Evolutionary conservation across 2,888 invertebrate species (phyloP).

Genomic region (Tenthredo amoena): DNA sequence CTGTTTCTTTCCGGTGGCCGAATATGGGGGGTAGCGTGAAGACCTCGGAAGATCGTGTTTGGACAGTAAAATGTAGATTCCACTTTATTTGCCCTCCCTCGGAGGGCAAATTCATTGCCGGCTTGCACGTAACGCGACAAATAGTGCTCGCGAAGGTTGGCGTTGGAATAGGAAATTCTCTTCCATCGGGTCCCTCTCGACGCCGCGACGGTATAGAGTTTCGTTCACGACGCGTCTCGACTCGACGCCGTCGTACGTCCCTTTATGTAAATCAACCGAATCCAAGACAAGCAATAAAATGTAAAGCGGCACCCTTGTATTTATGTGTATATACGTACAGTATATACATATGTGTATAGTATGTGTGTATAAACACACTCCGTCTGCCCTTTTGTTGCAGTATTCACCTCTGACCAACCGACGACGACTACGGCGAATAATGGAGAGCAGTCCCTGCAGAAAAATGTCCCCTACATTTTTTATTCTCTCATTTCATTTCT

Average conservation of each 20-base stretch:
- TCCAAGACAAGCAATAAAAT: slow-evolving; percentile 72
- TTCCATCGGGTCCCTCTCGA: slow-evolving; percentile 37
- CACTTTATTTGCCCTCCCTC: slow-evolving; percentile 38
- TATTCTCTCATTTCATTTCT: background rate
- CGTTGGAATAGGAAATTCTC: slow-evolving; percentile 56
- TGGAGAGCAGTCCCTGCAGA: background rate
- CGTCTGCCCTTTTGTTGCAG: slow-evolving; percentile 18
- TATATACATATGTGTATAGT: background rate
- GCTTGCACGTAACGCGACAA: slow-evolving; percentile 51
- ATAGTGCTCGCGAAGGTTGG: slow-evolving; percentile 45
- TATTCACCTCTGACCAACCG: background rate
- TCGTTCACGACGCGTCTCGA: background rate
- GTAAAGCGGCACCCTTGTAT: slow-evolving; percentile 66
- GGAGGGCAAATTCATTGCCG: slow-evolving; percentile 54
- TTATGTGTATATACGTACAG: too few relatives aligned
- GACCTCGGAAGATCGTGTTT: background rate
- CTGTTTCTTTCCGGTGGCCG: background rate
- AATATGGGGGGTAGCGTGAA: background rate
- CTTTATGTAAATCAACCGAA: slow-evolving; percentile 70
- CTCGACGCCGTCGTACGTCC: slow-evolving; percentile 59
- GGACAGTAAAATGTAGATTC: slow-evolving; percentile 53
- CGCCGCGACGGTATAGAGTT: background rate
- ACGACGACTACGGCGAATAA: background rate
- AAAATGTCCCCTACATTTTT: background rate
- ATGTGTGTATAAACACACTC: background rate